phyloP scores from a whole-genome alignment of 2,113 vertebrate genomes.

The Cochlearius cochlearius region DNA sequence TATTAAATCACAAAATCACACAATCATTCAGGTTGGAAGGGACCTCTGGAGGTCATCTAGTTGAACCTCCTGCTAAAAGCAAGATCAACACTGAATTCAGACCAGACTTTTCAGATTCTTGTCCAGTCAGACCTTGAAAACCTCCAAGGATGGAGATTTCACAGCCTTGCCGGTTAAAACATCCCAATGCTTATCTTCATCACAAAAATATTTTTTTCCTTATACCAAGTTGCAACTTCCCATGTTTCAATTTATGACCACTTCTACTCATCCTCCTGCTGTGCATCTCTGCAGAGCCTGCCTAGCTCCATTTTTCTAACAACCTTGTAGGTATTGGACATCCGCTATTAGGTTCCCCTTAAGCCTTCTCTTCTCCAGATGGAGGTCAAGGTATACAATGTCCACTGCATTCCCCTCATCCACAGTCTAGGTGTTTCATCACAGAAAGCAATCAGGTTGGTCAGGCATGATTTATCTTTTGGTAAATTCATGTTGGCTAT shows the following conservation, averaged over 20 bases:
- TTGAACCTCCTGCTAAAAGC: background rate
- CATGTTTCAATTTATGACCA: background rate
- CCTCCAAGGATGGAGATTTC: background rate
- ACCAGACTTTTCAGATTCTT: background rate
- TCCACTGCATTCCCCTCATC: background rate
- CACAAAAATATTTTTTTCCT: background rate
- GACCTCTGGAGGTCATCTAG: background rate
- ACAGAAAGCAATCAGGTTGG: background rate
- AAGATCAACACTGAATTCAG: slow-evolving; percentile 5
- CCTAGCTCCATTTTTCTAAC: background rate
- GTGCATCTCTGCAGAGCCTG: background rate
- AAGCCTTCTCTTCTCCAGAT: background rate
- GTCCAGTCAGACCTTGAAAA: background rate
- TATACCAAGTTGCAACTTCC: background rate
- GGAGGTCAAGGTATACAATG: background rate
- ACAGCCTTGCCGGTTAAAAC: background rate
- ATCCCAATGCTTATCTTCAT: background rate
- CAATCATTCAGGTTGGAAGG: background rate
- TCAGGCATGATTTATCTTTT: background rate
- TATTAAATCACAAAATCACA: slow-evolving; percentile 52
- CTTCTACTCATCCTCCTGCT: background rate
- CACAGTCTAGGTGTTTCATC: background rate
- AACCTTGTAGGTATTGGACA: background rate
- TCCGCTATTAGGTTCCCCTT: background rate
- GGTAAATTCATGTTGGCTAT: background rate